Evolutionary conservation across 2,113 vertebrate species (phyloP).

Genomic region (Cyanocitta stelleri): DNA sequence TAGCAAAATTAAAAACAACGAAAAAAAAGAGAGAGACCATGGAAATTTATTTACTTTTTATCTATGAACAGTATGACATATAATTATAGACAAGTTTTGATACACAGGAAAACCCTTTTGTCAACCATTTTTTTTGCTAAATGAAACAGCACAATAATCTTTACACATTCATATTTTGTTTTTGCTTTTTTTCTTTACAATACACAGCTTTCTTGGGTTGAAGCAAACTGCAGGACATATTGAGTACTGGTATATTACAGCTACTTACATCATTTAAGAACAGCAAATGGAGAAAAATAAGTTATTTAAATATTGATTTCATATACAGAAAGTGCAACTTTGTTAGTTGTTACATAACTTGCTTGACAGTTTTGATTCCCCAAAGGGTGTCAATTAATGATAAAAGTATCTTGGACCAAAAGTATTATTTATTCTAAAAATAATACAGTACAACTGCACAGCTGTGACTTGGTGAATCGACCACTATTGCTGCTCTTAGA

Average conservation of each 20-base stretch:
- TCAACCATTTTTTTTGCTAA: constrained; percentile 88
- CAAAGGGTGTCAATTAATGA: constrained; percentile 66
- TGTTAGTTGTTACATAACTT: constrained; percentile 93
- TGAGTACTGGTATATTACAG: constrained; percentile 95
- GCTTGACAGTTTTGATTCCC: constrained; percentile 68
- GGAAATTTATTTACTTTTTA: constrained; percentile 79
- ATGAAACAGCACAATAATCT: constrained; percentile 92
- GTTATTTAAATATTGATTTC: constrained; percentile 99
- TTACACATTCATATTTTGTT: constrained; percentile 80
- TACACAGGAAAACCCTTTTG: constrained; percentile 91
- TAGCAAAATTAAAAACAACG: not conserved
- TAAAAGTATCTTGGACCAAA: constrained; percentile 64
- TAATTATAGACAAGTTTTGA: constrained; percentile 92
- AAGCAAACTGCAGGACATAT: constrained; percentile 87
- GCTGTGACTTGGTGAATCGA: constrained; percentile 71
- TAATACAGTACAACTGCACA: constrained; percentile 65
- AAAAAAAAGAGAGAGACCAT: constrained; percentile 40
- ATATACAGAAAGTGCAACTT: constrained; percentile 98
- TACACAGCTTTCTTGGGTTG: constrained; percentile 85
- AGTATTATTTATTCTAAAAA: constrained; percentile 63
- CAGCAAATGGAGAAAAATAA: constrained; percentile 94
- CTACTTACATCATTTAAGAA: constrained; percentile 96
- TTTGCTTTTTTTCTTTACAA: constrained; percentile 81
- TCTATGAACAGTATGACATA: constrained; percentile 88
- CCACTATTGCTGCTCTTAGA: constrained; percentile 57